Conservation (phyloP, 2,888 invertebrate species). For the Malachius bipustulatus region DNA sequence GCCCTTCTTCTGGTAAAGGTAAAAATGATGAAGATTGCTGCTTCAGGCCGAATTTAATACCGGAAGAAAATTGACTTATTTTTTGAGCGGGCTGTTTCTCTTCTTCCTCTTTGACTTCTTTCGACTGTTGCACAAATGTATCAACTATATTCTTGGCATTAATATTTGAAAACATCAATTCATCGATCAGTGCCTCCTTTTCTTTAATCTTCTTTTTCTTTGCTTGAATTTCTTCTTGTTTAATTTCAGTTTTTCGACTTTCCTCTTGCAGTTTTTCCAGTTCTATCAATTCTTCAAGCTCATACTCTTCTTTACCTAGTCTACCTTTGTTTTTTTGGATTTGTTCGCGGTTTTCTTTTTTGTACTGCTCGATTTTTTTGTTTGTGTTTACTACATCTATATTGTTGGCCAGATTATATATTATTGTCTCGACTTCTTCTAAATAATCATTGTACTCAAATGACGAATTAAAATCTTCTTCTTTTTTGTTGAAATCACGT, state of each 20-base stretch:
- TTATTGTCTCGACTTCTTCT: constrained; percentile 86
- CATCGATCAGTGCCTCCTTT: constrained; percentile 88
- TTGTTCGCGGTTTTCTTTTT: constrained; percentile 76
- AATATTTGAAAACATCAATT: constrained; percentile 84
- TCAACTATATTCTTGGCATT: constrained; percentile 81
- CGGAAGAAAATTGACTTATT: constrained; percentile 71
- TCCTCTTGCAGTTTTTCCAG: constrained; percentile 69
- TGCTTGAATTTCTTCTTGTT: constrained; percentile 54
- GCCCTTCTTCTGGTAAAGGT: constrained; percentile 64
- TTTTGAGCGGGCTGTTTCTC: constrained; percentile 37
- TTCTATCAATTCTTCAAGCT: constrained; percentile 74
- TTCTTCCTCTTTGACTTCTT: constrained; percentile 51
- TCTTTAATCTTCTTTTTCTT: constrained; percentile 75
- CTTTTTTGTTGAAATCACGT: constrained; percentile 87
- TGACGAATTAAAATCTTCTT: constrained; percentile 78
- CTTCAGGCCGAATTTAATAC: constrained; percentile 67
- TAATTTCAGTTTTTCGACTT: constrained; percentile 55
- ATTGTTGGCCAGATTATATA: constrained; percentile 82
- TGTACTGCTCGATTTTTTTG: constrained; percentile 81
- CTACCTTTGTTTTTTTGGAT: constrained; percentile 71
- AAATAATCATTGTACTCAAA: constrained; percentile 91
- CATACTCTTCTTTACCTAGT: constrained; percentile 69
- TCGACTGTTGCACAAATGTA: constrained; percentile 60
- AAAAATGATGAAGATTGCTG: constrained; percentile 46
- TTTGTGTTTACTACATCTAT: constrained; percentile 82